A percentile compares a stretch with the other conserved stretches of the same genome.
phyloP scores from a whole-genome alignment of 2,113 vertebrate species.

The Ptilonorhynchus violaceus region DNA sequence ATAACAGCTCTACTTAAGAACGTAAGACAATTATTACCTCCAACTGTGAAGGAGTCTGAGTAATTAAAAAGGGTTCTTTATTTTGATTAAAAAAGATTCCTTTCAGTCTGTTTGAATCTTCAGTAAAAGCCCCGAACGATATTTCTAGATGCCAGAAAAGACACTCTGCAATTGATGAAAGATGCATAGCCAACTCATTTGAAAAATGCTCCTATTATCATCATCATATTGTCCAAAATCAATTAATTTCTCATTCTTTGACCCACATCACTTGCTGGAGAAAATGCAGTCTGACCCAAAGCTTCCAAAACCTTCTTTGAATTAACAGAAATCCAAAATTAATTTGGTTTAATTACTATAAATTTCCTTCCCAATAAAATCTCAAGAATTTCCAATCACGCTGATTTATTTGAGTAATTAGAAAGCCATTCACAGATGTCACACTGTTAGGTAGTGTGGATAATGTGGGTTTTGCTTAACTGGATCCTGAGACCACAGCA shows the following conservation, averaged over 20 bases:
- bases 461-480: slow-evolving; percentile 59
- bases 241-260: slow-evolving; percentile 47
- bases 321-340: slow-evolving; percentile 79
- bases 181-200: background rate
- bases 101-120: slow-evolving; percentile 79
- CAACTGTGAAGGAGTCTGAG: slow-evolving; percentile 81
- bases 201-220: slow-evolving; percentile 1
- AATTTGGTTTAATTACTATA: slow-evolving; percentile 83
- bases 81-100: slow-evolving; percentile 84
- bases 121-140: slow-evolving; percentile 72
- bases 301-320: slow-evolving; percentile 52
- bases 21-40: slow-evolving; percentile 78
- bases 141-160: slow-evolving; percentile 74
- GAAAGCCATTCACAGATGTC: slow-evolving; percentile 82
- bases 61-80: slow-evolving; percentile 84
- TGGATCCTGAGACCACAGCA: slow-evolving; percentile 55
- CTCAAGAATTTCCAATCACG: slow-evolving; percentile 84
- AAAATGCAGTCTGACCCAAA: slow-evolving; percentile 16
- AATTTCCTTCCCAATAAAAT: slow-evolving; percentile 85
- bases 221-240: slow-evolving; percentile 41
- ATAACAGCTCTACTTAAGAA: slow-evolving; percentile 81
- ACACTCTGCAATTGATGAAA: slow-evolving; percentile 18
- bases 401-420: slow-evolving; percentile 85
- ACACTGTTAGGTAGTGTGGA: slow-evolving; percentile 73
- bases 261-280: slow-evolving; percentile 43